Evolutionary conservation across 2,888 invertebrate genomes (phyloP).

Genomic region (Halictus quadricinctus): DNA sequence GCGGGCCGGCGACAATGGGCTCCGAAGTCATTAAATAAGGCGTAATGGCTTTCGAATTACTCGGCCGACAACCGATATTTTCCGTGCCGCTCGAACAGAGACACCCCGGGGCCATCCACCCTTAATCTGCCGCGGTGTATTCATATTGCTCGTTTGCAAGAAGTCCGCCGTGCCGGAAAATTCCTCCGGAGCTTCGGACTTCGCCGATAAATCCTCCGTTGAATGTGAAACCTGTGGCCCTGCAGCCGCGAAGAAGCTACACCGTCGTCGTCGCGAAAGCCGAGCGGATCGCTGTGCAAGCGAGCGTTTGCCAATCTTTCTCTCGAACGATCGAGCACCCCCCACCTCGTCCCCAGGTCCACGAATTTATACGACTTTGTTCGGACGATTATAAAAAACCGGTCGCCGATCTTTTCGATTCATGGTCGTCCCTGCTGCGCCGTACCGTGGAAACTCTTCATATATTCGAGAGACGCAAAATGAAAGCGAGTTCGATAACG

Average conservation of each 20-base stretch:
- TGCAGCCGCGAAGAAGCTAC: background rate
- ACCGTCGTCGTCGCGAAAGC: background rate
- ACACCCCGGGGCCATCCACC: constrained; percentile 2
- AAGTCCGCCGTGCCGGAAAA: background rate
- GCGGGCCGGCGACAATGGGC: constrained; percentile 17
- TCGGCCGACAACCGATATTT: constrained; percentile 23
- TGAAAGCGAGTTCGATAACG: background rate
- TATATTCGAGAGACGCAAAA: background rate
- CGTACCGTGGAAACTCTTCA: background rate
- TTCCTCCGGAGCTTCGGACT: background rate
- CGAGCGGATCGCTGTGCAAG: background rate
- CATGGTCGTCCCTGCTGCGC: background rate
- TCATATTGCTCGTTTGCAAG: constrained; percentile 12
- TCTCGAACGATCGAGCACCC: background rate
- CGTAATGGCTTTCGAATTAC: constrained; percentile 34
- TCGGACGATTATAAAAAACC: background rate
- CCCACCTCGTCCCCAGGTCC: background rate
- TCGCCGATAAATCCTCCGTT: background rate
- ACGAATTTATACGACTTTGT: background rate
- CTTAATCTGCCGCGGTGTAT: constrained; percentile 11
- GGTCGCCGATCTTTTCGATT: background rate
- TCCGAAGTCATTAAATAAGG: constrained; percentile 44
- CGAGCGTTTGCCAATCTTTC: background rate
- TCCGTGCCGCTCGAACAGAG: constrained; percentile 15
- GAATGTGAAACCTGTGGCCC: constrained; percentile 17